These are phyloP conservation scores for Otocyon megalotis DNA, from an alignment of 2,113 vertebrate genomes.

Conservation along the genomic window DNA sequence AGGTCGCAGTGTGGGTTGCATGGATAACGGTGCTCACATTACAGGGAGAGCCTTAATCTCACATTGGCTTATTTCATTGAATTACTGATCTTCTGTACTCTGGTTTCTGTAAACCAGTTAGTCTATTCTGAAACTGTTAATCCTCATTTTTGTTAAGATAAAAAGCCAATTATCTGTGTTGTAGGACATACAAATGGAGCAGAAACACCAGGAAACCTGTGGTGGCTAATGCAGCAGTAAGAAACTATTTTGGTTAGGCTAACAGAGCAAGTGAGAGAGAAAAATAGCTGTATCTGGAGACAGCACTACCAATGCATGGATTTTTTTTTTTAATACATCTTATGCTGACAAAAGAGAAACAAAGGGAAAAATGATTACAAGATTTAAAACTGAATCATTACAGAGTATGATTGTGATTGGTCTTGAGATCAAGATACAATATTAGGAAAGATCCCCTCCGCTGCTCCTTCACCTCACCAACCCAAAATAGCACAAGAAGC, in stretches of 20 bases:
- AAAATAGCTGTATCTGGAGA: slow-evolving; percentile 67
- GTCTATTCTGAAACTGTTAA: slow-evolving; percentile 36
- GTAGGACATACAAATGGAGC: neutral
- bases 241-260: slow-evolving; percentile 59
- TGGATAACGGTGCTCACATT: neutral
- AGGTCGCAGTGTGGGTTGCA: no score
- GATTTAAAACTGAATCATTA: slow-evolving; percentile 55
- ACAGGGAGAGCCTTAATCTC: neutral
- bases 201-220: neutral
- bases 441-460: slow-evolving; percentile 33
- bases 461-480: neutral
- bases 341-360: slow-evolving; percentile 49
- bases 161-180: slow-evolving; percentile 51
- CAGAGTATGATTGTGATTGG: neutral
- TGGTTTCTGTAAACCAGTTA: slow-evolving; percentile 22
- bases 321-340: slow-evolving; percentile 74
- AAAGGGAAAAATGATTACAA: slow-evolving; percentile 54
- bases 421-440: slow-evolving; percentile 53
- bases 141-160: slow-evolving; percentile 19
- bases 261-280: slow-evolving; percentile 60
- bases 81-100: neutral
- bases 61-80: neutral
- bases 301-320: slow-evolving; percentile 45
- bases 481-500: slow-evolving; percentile 63
- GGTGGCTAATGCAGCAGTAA: slow-evolving; percentile 41